phyloP scores from a whole-genome alignment of 2,797 vertebrate species.

The Coluber constrictor region DNA sequence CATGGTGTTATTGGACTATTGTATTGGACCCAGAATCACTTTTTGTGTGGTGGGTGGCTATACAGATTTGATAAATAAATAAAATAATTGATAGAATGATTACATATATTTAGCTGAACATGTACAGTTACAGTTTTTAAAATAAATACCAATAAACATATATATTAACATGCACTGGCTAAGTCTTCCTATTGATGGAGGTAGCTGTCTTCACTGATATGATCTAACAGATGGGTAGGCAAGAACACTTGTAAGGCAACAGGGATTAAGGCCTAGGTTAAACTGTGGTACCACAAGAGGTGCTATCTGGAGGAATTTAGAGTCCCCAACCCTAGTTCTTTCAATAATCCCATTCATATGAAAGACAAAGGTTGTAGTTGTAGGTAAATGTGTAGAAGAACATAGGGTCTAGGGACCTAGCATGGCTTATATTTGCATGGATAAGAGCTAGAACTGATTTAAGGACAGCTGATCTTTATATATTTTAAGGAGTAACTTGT shows the following conservation, averaged over 20 bases:
- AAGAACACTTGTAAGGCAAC: neutral
- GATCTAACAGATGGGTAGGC: neutral
- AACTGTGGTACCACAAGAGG: neutral
- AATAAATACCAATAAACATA: neutral
- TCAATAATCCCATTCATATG: neutral
- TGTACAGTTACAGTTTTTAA: neutral
- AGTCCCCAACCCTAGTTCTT: neutral
- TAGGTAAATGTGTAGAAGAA: neutral
- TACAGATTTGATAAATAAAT: neutral
- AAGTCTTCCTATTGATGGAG: neutral
- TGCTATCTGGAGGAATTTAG: neutral
- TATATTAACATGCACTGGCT: neutral
- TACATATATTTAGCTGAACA: slow-evolving; percentile 10
- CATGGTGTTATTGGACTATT: neutral
- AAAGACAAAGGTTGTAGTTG: neutral
- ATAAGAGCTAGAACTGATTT: neutral
- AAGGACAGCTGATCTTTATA: neutral
- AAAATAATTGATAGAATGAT: slow-evolving; percentile 16
- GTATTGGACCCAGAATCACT: neutral
- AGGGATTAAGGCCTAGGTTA: neutral
- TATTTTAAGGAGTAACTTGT: neutral
- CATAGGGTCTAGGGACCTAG: neutral
- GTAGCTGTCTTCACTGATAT: slow-evolving; percentile 31
- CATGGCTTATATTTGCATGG: neutral
- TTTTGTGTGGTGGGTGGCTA: neutral